Conservation (phyloP, 2,888 invertebrate species). For the Philopedon plagiatum region DNA sequence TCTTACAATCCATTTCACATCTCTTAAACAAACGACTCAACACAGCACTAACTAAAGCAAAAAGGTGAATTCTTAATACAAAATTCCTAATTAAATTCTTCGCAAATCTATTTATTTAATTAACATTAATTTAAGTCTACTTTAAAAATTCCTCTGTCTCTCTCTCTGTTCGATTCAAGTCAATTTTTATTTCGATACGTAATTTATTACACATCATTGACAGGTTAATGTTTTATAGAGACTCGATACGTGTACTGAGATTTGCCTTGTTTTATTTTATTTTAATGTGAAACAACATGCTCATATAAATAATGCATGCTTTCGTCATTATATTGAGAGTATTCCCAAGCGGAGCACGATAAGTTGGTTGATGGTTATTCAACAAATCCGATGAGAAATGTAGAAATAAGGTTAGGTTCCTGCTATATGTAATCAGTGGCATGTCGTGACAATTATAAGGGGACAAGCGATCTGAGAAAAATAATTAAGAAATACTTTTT, state of each 20-base stretch:
- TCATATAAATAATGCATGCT: slow-evolving; percentile 49
- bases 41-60: slow-evolving; percentile 57
- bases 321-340: slow-evolving; percentile 43
- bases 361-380: slow-evolving; percentile 30
- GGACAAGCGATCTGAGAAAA: too few species aligned
- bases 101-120: slow-evolving; percentile 57
- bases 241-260: slow-evolving; percentile 44
- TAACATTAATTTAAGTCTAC: slow-evolving; percentile 60
- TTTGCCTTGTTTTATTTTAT: slow-evolving; percentile 43
- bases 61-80: slow-evolving; percentile 52
- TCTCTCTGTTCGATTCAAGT: slow-evolving; percentile 55
- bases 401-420: slow-evolving; percentile 10
- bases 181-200: slow-evolving; percentile 59
- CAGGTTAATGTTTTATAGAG: slow-evolving; percentile 46
- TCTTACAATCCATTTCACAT: slow-evolving; percentile 60
- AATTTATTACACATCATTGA: slow-evolving; percentile 37
- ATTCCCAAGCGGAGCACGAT: slow-evolving; percentile 29
- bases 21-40: slow-evolving; percentile 57
- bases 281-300: slow-evolving; percentile 42
- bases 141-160: slow-evolving; percentile 57
- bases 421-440: slow-evolving; percentile 18
- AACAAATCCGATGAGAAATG: slow-evolving; percentile 30
- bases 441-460: too few species aligned
- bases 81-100: slow-evolving; percentile 49
- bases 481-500: too few species aligned